Evolutionary conservation across 2,113 vertebrate genomes (phyloP).

Genomic region (Hoplias malabaricus): DNA sequence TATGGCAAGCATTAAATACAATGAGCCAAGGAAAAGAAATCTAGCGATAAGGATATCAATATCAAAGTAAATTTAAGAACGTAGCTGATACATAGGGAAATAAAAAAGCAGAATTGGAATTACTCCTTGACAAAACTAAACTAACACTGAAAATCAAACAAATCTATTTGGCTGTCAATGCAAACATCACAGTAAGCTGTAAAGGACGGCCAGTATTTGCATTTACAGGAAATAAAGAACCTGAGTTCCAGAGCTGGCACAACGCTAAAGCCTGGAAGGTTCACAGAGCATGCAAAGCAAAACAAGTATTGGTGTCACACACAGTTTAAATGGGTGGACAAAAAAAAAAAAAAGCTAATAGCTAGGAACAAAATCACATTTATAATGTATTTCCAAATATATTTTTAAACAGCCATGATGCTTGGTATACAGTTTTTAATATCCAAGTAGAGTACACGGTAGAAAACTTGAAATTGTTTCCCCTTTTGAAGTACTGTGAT

Average conservation of each 20-base stretch:
- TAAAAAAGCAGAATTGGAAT: conserved; percentile 3
- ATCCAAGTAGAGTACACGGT: no score
- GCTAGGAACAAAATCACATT: neutral
- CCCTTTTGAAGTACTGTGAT: neutral
- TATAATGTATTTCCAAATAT: neutral
- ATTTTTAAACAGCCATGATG: no score
- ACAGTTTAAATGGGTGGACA: neutral
- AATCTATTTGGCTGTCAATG: neutral
- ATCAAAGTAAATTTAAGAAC: neutral
- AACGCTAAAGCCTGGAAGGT: neutral
- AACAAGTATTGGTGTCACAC: neutral
- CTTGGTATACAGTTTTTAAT: no score
- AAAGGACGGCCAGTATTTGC: conserved; percentile 4
- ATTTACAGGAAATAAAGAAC: conserved; percentile 17
- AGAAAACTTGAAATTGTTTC: neutral
- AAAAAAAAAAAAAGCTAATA: neutral
- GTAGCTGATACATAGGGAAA: neutral
- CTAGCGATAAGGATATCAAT: neutral
- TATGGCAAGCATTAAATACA: neutral
- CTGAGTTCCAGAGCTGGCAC: neutral
- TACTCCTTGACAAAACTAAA: conserved; percentile 1
- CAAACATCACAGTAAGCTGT: conserved; percentile 22
- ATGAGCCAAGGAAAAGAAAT: neutral
- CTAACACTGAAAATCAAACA: conserved; percentile 9
- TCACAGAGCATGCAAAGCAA: neutral